Evolutionary conservation across 2,113 vertebrate genomes (phyloP).

Genomic region (Willisornis vidua): DNA sequence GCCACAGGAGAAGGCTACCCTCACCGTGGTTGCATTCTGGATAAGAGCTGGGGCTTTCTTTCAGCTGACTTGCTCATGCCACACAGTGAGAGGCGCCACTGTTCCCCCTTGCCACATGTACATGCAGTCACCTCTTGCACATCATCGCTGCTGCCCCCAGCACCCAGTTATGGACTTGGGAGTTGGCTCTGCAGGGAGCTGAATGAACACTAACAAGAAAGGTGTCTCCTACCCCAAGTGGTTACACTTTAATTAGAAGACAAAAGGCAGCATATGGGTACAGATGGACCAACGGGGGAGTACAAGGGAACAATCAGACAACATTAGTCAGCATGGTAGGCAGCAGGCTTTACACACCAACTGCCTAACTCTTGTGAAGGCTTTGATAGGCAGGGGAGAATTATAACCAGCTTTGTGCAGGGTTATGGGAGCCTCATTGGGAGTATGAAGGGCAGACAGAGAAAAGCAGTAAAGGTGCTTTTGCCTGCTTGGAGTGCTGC

Average conservation of each 20-base stretch:
- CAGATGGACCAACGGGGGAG: conserved; percentile 65
- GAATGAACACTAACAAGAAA: not conserved
- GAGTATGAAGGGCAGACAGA: not conserved
- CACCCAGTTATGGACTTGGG: not conserved
- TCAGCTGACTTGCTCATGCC: not conserved
- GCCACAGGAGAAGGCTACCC: not conserved
- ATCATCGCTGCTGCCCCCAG: not conserved
- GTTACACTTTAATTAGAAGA: conserved; percentile 37
- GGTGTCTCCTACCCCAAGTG: conserved; percentile 1
- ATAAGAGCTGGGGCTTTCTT: not conserved
- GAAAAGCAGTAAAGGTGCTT: conserved; percentile 2
- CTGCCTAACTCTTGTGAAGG: conserved; percentile 36
- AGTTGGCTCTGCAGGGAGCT: not conserved
- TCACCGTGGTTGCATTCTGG: not conserved
- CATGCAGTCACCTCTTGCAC: not conserved
- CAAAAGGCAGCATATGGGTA: conserved; percentile 65
- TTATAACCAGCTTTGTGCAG: not conserved
- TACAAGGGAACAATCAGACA: conserved; percentile 62
- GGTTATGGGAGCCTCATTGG: not conserved
- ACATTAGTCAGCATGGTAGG: conserved; percentile 66
- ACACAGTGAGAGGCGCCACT: not conserved
- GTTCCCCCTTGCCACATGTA: not conserved
- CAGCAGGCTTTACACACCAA: conserved; percentile 53
- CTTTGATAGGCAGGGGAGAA: conserved; percentile 2
- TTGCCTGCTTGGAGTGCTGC: not conserved